Evolutionary conservation across 2,113 vertebrate species (phyloP).

Genomic region (Casuarius casuarius): DNA sequence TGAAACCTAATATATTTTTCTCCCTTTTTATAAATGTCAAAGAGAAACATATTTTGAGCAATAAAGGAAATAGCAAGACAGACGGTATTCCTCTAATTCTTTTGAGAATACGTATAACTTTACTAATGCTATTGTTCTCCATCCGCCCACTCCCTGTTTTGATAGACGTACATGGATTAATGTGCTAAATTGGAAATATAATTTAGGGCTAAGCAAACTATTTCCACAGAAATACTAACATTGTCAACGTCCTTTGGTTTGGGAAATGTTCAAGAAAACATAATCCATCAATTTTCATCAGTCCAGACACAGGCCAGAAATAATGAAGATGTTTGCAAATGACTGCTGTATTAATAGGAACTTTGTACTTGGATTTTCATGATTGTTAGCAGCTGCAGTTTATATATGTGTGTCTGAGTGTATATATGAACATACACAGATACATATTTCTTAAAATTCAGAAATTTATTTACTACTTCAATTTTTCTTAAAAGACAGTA

Average conservation of each 20-base stretch:
- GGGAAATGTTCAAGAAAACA: constrained; percentile 32
- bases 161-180: constrained; percentile 45
- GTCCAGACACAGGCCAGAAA: constrained; percentile 36
- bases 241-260: constrained; percentile 25
- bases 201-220: constrained; percentile 32
- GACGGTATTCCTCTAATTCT: constrained; percentile 37
- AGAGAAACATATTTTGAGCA: constrained; percentile 57
- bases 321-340: constrained; percentile 15
- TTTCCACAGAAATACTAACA: constrained; percentile 41
- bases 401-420: rapidly evolving
- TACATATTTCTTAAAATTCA: background rate
- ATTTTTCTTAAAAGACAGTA: background rate
- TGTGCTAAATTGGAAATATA: constrained; percentile 50
- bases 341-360: background rate
- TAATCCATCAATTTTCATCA: constrained; percentile 7
- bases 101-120: constrained; percentile 68
- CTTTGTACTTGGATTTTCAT: background rate
- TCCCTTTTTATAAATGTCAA: constrained; percentile 70
- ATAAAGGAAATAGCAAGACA: constrained; percentile 46
- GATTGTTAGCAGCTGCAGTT: background rate
- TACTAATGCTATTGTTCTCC: constrained; percentile 52
- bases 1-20: constrained; percentile 35
- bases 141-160: constrained; percentile 4
- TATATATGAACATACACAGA: rapidly evolving
- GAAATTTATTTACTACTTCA: background rate